These are phyloP conservation scores for Hylaeus anthracinus DNA, from an alignment of 1,140 invertebrate genomes.

Conservation along the genomic window DNA sequence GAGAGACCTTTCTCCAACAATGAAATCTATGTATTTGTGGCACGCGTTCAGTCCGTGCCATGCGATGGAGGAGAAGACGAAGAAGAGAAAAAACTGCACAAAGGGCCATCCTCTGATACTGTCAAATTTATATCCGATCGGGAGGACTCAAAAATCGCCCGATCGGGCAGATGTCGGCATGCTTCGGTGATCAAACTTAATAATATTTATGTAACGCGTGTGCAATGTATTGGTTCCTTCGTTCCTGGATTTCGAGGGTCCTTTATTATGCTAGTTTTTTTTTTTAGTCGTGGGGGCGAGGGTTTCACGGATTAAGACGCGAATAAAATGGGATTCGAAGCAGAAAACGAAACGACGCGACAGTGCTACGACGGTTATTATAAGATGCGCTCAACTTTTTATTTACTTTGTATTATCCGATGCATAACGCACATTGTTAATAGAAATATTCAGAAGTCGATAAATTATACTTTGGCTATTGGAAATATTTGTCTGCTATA, in stretches of 20 bases:
- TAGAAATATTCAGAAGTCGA: too few relatives aligned
- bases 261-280: conserved; percentile 45
- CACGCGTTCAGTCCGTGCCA: conserved; percentile 33
- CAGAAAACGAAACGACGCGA: background rate
- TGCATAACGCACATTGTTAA: too few relatives aligned
- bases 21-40: conserved; percentile 34
- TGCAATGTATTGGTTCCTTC: conserved; percentile 25
- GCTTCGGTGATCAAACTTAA: conserved; percentile 63
- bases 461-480: background rate
- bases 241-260: conserved; percentile 37
- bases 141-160: conserved; percentile 46
- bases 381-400: background rate
- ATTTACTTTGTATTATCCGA: background rate
- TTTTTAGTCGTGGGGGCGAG: conserved; percentile 23
- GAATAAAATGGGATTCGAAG: conserved; percentile 24
- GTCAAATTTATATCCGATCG: conserved; percentile 61
- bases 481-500: too few relatives aligned
- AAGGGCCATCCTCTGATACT: conserved; percentile 46
- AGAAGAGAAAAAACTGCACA: conserved; percentile 40
- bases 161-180: conserved; percentile 57
- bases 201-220: conserved; percentile 65
- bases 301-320: conserved; percentile 48
- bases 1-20: conserved; percentile 24
- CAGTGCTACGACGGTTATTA: background rate
- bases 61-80: conserved; percentile 1